Base-by-base conservation (phyloP, 2,888 invertebrate genomes). In the Phyllotreta striolata region DNA sequence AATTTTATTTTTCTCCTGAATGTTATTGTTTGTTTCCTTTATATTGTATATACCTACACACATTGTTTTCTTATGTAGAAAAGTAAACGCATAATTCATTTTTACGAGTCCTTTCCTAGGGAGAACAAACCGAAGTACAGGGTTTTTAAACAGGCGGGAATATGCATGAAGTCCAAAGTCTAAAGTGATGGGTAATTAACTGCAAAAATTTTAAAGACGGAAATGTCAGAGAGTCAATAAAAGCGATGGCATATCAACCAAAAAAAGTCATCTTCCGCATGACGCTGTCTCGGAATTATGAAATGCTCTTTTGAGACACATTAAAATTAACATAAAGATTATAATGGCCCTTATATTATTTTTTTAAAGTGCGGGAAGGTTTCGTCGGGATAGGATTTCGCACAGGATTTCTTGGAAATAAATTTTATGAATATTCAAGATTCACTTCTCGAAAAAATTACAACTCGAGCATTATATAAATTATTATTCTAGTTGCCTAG, bases 221-320 rank as follows among this genome's bases (percentile, higher is more conserved):
- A 85, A 85, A 85, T 84, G 84, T 84, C 84, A 84, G 79, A 73
- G 76, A 77, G 77, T 81, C 82, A 80, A 84, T 84, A 84, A 84
- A 84, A 84, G 80, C 78, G 82, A 83, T 78, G 83, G 81, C 77
- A 83, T 70, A 67, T 71, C 71, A 64, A 71, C 67, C 69, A 69
- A 67, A 71, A 69, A 68, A 68, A 66, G 63, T 62, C 62, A 55
- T 58, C 61, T 66, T 66, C 64, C 66, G 63, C 63, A 57, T 62
- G 63, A 63, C 68, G 61, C 56, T 63, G 62, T 65, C 64, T 66
- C 49, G 59, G 66, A 68, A 74, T 73, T 71, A 68, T 70, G 67
- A 73, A 74, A 72, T 69, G 65, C 72, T 69, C 73, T 73, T 72
- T 66, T 60, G 74, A 72, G 73, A 69, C 65, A 62, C 67, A 70